These are phyloP conservation scores for Hirtodrosophila alboralis DNA, from an alignment of 2,888 invertebrate species.

Conservation along the genomic window DNA sequence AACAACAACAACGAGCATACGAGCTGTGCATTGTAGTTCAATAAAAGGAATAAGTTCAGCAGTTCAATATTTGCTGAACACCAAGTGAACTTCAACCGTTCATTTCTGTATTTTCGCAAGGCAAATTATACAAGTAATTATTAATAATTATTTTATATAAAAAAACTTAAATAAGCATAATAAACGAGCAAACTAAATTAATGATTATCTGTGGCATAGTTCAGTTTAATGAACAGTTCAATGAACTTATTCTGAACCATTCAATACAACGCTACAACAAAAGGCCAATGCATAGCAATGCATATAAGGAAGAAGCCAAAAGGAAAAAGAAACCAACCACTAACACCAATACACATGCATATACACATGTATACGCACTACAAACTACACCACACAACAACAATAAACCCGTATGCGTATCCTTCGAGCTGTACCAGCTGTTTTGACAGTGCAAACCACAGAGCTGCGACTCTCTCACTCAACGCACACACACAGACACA, in stretches of 20 bases:
- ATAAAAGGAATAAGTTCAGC: no score
- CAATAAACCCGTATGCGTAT: slow-evolving; percentile 44
- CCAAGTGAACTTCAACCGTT: no score
- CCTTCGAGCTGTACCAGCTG: slow-evolving; percentile 76
- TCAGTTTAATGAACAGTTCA: no score
- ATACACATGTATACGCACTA: slow-evolving; percentile 18
- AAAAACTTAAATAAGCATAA: no score
- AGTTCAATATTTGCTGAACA: no score
- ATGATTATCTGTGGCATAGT: no score
- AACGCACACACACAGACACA: slow-evolving; percentile 15
- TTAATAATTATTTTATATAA: no score
- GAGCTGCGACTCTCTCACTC: slow-evolving; percentile 10
- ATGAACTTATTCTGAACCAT: no score
- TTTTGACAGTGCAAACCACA: slow-evolving; percentile 50
- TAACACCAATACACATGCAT: slow-evolving; percentile 27
- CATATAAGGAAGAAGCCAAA: slow-evolving; percentile 38
- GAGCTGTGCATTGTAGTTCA: no score
- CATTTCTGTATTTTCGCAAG: no score
- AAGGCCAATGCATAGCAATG: slow-evolving; percentile 68
- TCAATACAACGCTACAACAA: slow-evolving; percentile 15
- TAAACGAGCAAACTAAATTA: no score
- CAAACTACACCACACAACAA: slow-evolving; percentile 24
- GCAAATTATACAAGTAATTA: no score
- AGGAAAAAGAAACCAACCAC: slow-evolving; percentile 56
- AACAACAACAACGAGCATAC: not conserved